These are phyloP conservation scores for Lindbergichthys nudifrons DNA, from an alignment of 2,797 vertebrate species.

Conservation along the genomic window DNA sequence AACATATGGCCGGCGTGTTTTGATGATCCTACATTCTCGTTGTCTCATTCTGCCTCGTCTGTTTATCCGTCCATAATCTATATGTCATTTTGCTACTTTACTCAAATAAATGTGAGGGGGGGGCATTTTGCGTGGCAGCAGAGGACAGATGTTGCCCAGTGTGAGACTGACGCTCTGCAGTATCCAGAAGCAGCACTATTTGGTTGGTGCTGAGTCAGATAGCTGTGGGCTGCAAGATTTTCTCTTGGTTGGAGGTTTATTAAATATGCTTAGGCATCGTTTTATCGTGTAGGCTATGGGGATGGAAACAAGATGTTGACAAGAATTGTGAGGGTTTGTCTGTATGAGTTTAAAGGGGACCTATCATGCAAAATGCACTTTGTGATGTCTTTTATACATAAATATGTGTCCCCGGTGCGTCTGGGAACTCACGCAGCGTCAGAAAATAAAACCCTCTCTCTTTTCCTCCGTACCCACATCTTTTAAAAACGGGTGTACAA, in stretches of 20 bases:
- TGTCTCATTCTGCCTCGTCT: conserved; percentile 18
- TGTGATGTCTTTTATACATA: too few relatives aligned
- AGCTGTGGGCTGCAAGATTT: conserved; percentile 16
- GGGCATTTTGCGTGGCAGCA: conserved; percentile 44
- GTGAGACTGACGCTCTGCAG: conserved; percentile 66
- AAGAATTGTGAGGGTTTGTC: conserved; percentile 1
- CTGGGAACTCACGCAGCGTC: too few relatives aligned
- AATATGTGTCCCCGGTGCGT: too few relatives aligned
- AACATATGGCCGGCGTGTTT: conserved; percentile 48
- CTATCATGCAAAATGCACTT: too few relatives aligned
- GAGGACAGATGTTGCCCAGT: conserved; percentile 78
- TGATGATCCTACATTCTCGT: conserved; percentile 34
- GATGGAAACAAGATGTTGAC: conserved; percentile 25
- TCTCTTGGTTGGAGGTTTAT: conserved; percentile 43
- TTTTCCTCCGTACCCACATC: too few relatives aligned
- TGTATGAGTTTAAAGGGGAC: background rate
- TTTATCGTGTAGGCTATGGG: conserved; percentile 33
- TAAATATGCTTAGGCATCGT: conserved; percentile 38
- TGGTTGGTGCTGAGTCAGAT: conserved; percentile 65
- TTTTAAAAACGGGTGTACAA: too few relatives aligned
- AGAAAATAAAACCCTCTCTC: too few relatives aligned
- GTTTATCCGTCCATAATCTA: conserved; percentile 37
- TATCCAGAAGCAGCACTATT: conserved; percentile 56
- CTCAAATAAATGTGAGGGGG: conserved; percentile 38
- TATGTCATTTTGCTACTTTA: conserved; percentile 45